A percentile compares a stretch with the other conserved stretches of the same genome.
Evolutionary conservation across 2,113 vertebrate genomes (phyloP).

Genomic region (Trinectes maculatus): DNA sequence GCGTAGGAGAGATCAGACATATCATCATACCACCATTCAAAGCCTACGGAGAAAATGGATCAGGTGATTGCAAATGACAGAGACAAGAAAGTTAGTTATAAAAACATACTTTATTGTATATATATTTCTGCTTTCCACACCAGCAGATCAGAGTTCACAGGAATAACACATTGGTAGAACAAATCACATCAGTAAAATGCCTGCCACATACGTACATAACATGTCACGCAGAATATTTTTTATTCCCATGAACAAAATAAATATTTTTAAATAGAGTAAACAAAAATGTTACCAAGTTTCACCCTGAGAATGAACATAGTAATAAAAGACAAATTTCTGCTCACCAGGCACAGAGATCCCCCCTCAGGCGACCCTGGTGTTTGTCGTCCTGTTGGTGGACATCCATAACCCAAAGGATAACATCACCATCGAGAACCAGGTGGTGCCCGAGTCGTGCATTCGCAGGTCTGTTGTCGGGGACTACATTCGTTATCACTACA

Average conservation of each 20-base stretch:
- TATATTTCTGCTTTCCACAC: no score
- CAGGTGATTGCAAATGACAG: constrained; percentile 76
- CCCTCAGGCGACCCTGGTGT: constrained; percentile 91
- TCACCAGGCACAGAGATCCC: constrained; percentile 87
- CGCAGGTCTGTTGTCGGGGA: constrained; percentile 87
- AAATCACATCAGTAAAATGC: no score
- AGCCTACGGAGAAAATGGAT: constrained; percentile 95
- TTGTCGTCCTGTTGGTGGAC: constrained; percentile 88
- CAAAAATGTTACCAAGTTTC: no score
- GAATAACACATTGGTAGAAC: no score
- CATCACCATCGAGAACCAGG: constrained; percentile 83
- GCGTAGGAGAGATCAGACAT: constrained; percentile 91
- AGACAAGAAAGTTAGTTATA: background rate
- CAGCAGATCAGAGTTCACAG: no score
- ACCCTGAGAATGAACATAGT: no score
- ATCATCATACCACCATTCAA: constrained; percentile 93
- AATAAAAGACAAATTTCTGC: no score
- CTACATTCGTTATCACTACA: constrained; percentile 96
- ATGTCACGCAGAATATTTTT: no score
- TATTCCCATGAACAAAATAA: no score
- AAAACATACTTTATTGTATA: no score
- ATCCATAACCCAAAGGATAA: constrained; percentile 94
- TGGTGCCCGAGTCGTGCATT: constrained; percentile 82
- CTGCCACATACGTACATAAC: no score
- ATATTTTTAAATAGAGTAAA: no score